These are phyloP conservation scores for Vandiemenella viatica DNA, from an alignment of 2,888 invertebrate genomes.

Conservation along the genomic window DNA sequence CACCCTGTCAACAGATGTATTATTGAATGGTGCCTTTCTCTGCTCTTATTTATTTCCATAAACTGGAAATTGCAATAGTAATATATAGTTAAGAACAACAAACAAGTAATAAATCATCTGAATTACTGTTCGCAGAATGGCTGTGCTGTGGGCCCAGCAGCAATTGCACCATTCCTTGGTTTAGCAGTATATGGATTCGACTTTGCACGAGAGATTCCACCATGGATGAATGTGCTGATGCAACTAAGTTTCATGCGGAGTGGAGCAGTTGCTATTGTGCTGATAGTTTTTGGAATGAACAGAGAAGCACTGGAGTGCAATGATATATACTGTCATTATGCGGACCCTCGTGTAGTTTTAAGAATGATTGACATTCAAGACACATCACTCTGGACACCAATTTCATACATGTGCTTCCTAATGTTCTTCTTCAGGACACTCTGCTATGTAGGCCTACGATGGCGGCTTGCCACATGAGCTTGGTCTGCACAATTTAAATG, in stretches of 20 bases:
- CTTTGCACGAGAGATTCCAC: conserved; percentile 46
- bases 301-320: conserved; percentile 39
- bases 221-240: conserved; percentile 44
- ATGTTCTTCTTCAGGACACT: conserved; percentile 40
- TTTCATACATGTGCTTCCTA: conserved; percentile 34
- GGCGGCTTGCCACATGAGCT: conserved; percentile 37
- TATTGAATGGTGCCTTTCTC: no score
- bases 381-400: conserved; percentile 40
- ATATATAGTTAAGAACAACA: no score
- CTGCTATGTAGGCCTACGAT: conserved; percentile 40
- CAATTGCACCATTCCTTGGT: conserved; percentile 49
- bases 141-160: conserved; percentile 47
- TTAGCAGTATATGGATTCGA: conserved; percentile 54
- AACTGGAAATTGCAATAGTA: no score
- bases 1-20: no score
- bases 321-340: conserved; percentile 42
- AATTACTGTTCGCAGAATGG: conserved; percentile 52
- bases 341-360: conserved; percentile 43
- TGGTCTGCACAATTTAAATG: no score
- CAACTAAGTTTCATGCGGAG: conserved; percentile 49
- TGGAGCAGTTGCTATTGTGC: conserved; percentile 44
- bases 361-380: conserved; percentile 43
- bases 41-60: no score
- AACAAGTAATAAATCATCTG: no score
- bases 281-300: conserved; percentile 46